These are phyloP conservation scores for Caenorhabditis imperialis DNA, from an alignment of 2,888 invertebrate genomes.

Conservation along the genomic window DNA sequence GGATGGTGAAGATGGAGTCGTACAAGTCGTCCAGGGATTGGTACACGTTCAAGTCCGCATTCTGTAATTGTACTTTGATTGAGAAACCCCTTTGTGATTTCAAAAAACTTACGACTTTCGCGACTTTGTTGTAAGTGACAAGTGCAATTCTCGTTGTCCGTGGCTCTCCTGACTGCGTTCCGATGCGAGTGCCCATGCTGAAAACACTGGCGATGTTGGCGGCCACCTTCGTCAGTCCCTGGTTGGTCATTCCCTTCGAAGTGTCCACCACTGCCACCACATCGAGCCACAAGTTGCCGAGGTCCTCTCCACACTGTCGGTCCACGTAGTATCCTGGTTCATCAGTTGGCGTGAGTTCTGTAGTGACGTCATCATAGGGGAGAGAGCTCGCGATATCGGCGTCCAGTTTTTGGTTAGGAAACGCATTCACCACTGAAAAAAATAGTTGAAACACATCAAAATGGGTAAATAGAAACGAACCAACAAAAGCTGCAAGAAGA, in stretches of 20 bases:
- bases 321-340: constrained; percentile 18
- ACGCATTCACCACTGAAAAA: too few relatives aligned
- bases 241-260: constrained; percentile 44
- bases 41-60: constrained; percentile 17
- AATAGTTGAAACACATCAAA: too few relatives aligned
- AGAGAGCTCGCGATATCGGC: background rate
- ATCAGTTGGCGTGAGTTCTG: background rate
- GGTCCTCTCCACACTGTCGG: constrained; percentile 33
- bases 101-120: constrained; percentile 12
- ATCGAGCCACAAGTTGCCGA: constrained; percentile 41
- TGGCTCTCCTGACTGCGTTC: constrained; percentile 5
- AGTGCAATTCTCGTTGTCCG: constrained; percentile 35
- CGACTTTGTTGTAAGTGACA: constrained; percentile 32
- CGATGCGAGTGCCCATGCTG: constrained; percentile 24
- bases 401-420: too few relatives aligned
- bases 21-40: constrained; percentile 32
- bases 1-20: constrained; percentile 10
- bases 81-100: background rate
- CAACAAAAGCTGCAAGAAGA: too few relatives aligned
- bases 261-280: constrained; percentile 44
- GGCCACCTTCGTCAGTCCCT: constrained; percentile 26
- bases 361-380: background rate
- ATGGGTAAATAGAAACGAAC: too few relatives aligned
- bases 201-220: constrained; percentile 33
- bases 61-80: background rate